Percentiles rank a stretch among this genome's conserved stretches.
phyloP scores from a whole-genome alignment of 2,888 invertebrate genomes.

The Entomobrya multifasciata region DNA sequence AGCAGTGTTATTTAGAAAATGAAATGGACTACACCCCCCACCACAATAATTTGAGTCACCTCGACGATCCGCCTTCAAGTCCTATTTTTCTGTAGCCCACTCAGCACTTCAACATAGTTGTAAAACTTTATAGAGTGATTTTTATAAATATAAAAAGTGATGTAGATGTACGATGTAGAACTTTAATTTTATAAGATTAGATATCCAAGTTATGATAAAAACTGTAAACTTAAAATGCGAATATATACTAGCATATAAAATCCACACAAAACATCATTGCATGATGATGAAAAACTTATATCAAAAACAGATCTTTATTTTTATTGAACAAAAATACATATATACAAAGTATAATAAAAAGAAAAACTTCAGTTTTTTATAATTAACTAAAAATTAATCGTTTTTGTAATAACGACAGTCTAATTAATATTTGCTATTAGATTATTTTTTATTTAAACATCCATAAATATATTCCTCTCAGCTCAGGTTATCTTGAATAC shows the following conservation, averaged over 20 bases:
- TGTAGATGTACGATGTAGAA: not conserved
- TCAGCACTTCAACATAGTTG: not conserved
- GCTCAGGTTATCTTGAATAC: too few species aligned
- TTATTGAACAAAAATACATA: constrained; percentile 48
- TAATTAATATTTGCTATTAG: not conserved
- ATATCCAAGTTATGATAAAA: not conserved
- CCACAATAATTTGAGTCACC: not conserved
- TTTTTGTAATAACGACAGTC: too few species aligned
- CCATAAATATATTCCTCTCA: constrained; percentile 34
- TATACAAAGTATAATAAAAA: constrained; percentile 39
- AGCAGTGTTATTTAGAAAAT: constrained; percentile 83
- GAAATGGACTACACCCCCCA: constrained; percentile 7
- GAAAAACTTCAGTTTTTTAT: constrained; percentile 28
- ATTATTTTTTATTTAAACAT: constrained; percentile 1
- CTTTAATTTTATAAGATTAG: constrained; percentile 13
- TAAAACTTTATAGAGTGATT: not conserved
- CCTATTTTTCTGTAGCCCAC: constrained; percentile 27
- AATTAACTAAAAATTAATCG: not conserved
- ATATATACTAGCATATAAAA: constrained; percentile 8
- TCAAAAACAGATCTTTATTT: constrained; percentile 41
- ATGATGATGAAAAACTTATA: not conserved
- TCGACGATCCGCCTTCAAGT: constrained; percentile 43
- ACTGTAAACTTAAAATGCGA: not conserved
- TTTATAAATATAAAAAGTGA: constrained; percentile 19
- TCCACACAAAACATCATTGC: not conserved